Evolutionary conservation across 2,888 invertebrate genomes (phyloP).

Genomic region (Luperina testacea): DNA sequence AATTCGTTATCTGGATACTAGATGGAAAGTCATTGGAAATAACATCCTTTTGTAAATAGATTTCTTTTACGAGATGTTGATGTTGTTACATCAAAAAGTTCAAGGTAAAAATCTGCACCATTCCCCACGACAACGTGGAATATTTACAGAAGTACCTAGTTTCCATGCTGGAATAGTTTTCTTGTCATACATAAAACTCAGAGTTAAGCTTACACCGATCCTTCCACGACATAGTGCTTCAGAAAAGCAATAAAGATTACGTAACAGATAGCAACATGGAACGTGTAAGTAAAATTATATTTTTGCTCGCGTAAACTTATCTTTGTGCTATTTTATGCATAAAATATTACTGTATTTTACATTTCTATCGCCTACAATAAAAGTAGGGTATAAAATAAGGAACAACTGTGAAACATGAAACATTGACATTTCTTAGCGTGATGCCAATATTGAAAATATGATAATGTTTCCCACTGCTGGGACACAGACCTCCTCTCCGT

Average conservation of each 20-base stretch:
- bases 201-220: slow-evolving; percentile 28
- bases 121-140: background rate
- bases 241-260: slow-evolving; percentile 56
- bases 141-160: slow-evolving; percentile 7
- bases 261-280: slow-evolving; percentile 44
- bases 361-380: slow-evolving; percentile 17
- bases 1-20: background rate
- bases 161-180: slow-evolving; percentile 1
- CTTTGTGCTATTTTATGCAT: slow-evolving; percentile 39
- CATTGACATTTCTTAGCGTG: no score
- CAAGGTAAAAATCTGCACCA: background rate
- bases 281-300: slow-evolving; percentile 46
- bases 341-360: slow-evolving; percentile 36
- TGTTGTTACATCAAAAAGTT: background rate
- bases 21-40: background rate
- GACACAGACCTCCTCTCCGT: no score
- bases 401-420: background rate
- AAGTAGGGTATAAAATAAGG: background rate
- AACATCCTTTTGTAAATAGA: background rate
- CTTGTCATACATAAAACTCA: slow-evolving; percentile 32
- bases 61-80: background rate
- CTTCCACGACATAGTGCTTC: slow-evolving; percentile 52
- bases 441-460: background rate
- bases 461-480: background rate
- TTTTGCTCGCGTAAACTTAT: slow-evolving; percentile 52